A percentile compares a stretch with the other conserved stretches of the same genome.
These are phyloP conservation scores for Syrrhaptes paradoxus DNA, from an alignment of 2,113 vertebrate species.

Conservation along the genomic window DNA sequence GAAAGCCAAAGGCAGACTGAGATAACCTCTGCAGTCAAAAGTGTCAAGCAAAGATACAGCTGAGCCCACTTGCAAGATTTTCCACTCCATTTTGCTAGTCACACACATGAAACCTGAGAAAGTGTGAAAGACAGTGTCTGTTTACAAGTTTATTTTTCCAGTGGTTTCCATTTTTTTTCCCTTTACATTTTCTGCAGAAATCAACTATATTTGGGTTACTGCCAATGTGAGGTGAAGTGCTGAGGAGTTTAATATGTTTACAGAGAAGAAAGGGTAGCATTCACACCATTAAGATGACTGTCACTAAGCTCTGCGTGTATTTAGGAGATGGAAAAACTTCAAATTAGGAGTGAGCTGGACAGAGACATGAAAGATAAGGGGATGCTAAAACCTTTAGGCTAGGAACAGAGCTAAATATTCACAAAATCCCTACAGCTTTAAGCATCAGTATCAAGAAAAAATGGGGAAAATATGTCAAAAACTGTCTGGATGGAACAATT, in stretches of 20 bases:
- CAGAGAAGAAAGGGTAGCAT: background rate
- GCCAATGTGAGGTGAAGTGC: background rate
- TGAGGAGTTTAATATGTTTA: background rate
- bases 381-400: conserved; percentile 33
- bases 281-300: background rate
- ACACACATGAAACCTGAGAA: conserved; percentile 12
- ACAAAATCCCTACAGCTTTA: conserved; percentile 13
- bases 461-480: background rate
- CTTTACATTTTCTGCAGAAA: background rate
- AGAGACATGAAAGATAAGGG: conserved; percentile 30
- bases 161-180: background rate
- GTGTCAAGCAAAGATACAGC: conserved; percentile 9
- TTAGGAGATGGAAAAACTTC: conserved; percentile 23
- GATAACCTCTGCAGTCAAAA: background rate
- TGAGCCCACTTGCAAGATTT: conserved; percentile 34
- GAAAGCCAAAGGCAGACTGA: conserved; percentile 44
- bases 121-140: conserved; percentile 43
- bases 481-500: background rate
- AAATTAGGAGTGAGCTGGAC: conserved; percentile 41
- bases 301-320: background rate
- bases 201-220: background rate
- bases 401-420: conserved; percentile 36
- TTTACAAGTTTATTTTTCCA: conserved; percentile 33
- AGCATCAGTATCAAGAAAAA: background rate
- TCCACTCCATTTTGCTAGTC: conserved; percentile 16